Percentiles rank a stretch among this genome's conserved stretches.
These are phyloP conservation scores for Cloeon dipterum DNA, from an alignment of 2,888 invertebrate species.

Conservation along the genomic window DNA sequence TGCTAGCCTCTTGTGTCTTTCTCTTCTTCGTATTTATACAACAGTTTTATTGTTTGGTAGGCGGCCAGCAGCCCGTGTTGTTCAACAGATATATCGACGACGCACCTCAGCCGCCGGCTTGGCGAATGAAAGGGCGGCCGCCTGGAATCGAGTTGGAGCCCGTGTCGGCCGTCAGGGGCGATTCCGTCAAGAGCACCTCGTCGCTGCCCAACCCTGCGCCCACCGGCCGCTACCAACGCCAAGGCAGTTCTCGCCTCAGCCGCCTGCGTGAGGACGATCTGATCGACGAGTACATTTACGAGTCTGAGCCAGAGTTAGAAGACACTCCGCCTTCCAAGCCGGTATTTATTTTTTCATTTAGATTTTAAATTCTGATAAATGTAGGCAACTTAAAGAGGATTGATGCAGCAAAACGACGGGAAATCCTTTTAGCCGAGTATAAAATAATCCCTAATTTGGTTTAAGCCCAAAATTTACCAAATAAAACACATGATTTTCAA, in stretches of 20 bases:
- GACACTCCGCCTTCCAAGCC: conserved; percentile 24
- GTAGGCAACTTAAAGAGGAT: no score
- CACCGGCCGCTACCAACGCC: background rate
- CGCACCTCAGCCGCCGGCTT: conserved; percentile 15
- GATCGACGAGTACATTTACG: conserved; percentile 21
- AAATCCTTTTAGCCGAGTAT: no score
- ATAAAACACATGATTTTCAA: no score
- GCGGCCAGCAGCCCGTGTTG: conserved; percentile 27
- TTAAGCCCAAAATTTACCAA: no score
- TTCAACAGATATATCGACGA: conserved; percentile 45
- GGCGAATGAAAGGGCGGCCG: conserved; percentile 7
- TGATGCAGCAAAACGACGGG: no score
- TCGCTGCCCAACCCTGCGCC: background rate
- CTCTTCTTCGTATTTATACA: no score
- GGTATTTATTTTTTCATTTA: no score
- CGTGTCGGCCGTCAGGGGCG: conserved; percentile 9
- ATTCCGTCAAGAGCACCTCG: conserved; percentile 1
- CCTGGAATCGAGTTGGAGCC: conserved; percentile 5
- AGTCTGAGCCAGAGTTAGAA: conserved; percentile 18
- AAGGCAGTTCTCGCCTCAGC: conserved; percentile 6
- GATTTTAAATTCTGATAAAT: no score
- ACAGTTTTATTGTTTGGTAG: no score
- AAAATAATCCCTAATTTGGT: no score
- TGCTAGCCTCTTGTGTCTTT: no score
- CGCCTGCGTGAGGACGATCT: conserved; percentile 10